Evolutionary conservation across 2,113 vertebrate genomes (phyloP).

Genomic region (Sturnus vulgaris): DNA sequence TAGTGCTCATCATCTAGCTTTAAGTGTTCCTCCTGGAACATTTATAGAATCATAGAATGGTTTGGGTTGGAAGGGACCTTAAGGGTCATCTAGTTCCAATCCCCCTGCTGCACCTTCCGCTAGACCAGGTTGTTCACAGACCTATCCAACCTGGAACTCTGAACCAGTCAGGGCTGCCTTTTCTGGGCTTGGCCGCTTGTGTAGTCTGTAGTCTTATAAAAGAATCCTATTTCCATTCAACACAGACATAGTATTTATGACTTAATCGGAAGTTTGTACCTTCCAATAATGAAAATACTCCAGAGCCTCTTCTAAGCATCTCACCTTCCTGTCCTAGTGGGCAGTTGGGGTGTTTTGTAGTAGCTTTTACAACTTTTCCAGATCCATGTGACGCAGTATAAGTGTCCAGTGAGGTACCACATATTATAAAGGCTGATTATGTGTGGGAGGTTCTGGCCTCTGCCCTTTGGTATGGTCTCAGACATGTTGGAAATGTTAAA

Average conservation of each 20-base stretch:
- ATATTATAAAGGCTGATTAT: background rate
- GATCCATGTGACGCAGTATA: rapidly evolving
- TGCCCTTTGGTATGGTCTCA: background rate
- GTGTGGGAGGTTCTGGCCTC: background rate
- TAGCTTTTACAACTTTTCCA: background rate
- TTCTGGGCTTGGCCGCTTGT: background rate
- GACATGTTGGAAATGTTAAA: background rate
- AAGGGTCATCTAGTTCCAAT: background rate
- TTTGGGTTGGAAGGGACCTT: background rate
- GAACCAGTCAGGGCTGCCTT: background rate
- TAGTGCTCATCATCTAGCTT: background rate
- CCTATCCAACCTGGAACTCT: background rate
- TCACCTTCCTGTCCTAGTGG: background rate
- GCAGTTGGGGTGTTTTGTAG: background rate
- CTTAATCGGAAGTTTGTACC: background rate
- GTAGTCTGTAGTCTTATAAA: background rate
- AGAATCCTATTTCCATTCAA: background rate
- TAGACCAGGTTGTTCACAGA: background rate
- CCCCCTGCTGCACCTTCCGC: background rate
- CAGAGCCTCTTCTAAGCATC: background rate
- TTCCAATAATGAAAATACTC: background rate
- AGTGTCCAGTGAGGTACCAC: background rate
- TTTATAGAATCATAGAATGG: background rate
- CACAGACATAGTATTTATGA: background rate
- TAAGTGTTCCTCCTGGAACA: background rate